phyloP scores from a whole-genome alignment of 2,888 invertebrate genomes.

The Blastobasis adustella region DNA sequence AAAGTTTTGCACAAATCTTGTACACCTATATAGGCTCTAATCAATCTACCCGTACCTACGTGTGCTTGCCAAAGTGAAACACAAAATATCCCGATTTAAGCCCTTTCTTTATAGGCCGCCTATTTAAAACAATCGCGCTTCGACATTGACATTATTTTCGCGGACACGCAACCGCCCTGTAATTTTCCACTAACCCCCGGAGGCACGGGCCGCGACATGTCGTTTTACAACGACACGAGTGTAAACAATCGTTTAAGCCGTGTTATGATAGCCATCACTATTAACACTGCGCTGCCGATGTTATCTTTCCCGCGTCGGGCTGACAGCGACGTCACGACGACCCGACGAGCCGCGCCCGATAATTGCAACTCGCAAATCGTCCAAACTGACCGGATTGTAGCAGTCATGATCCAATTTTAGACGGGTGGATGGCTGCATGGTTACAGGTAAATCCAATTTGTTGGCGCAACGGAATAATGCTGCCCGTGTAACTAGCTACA shows the following conservation, averaged over 20 bases:
- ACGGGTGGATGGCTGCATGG: background rate
- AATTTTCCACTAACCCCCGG: background rate
- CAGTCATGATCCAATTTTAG: background rate
- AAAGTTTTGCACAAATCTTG: too few species aligned
- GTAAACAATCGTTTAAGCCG: slow-evolving; percentile 31
- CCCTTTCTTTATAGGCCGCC: too few species aligned
- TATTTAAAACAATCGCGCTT: too few species aligned
- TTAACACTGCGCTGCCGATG: slow-evolving; percentile 27
- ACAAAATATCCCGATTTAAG: too few species aligned
- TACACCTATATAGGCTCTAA: too few species aligned
- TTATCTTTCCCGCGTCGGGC: slow-evolving; percentile 16
- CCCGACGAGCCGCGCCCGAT: slow-evolving; percentile 1
- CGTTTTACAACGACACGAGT: slow-evolving; percentile 16
- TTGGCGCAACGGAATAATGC: background rate
- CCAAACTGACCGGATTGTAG: background rate
- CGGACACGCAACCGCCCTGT: background rate
- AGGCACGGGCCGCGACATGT: background rate
- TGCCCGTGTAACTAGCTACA: background rate
- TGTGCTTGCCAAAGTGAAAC: too few species aligned
- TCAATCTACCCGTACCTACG: too few species aligned
- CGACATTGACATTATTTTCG: too few species aligned
- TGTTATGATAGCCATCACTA: slow-evolving; percentile 30
- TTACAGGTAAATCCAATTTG: slow-evolving; percentile 1
- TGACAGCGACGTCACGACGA: slow-evolving; percentile 16
- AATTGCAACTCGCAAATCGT: slow-evolving; percentile 3